phyloP scores from a whole-genome alignment of 1,140 invertebrate genomes.

The Brachionus calyciflorus region DNA sequence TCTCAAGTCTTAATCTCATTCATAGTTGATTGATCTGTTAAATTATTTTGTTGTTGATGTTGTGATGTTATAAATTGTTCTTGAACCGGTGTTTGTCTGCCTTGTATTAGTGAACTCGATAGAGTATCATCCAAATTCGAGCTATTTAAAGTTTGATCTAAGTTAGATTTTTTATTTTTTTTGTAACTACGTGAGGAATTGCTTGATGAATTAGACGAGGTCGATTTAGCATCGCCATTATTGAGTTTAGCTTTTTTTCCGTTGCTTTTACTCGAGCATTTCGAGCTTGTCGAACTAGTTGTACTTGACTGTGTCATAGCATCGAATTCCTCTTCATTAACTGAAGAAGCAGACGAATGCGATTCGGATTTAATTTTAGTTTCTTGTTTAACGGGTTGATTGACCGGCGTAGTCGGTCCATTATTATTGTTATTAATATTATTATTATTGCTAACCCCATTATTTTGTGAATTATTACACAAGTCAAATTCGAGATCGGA shows the following conservation, averaged over 20 bases:
- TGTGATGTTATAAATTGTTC: no score
- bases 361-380: slow-evolving; percentile 4
- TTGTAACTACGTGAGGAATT: not conserved
- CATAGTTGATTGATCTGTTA: no score
- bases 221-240: slow-evolving; percentile 20
- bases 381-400: not conserved
- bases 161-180: slow-evolving; percentile 4
- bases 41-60: no score
- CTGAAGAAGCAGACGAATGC: slow-evolving; percentile 38
- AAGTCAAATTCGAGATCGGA: slow-evolving; percentile 28
- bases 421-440: no score
- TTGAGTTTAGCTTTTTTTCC: slow-evolving; percentile 23
- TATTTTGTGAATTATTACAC: not conserved
- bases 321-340: slow-evolving; percentile 44
- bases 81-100: slow-evolving; percentile 17
- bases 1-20: no score
- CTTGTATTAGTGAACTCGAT: not conserved
- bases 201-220: not conserved
- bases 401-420: not conserved
- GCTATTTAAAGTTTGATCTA: slow-evolving; percentile 3
- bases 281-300: slow-evolving; percentile 15
- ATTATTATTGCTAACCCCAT: no score
- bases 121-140: slow-evolving; percentile 25
- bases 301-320: slow-evolving; percentile 33
- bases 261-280: slow-evolving; percentile 1